Evolutionary conservation across 2,888 invertebrate genomes (phyloP).

Genomic region (Pandemis heparana): DNA sequence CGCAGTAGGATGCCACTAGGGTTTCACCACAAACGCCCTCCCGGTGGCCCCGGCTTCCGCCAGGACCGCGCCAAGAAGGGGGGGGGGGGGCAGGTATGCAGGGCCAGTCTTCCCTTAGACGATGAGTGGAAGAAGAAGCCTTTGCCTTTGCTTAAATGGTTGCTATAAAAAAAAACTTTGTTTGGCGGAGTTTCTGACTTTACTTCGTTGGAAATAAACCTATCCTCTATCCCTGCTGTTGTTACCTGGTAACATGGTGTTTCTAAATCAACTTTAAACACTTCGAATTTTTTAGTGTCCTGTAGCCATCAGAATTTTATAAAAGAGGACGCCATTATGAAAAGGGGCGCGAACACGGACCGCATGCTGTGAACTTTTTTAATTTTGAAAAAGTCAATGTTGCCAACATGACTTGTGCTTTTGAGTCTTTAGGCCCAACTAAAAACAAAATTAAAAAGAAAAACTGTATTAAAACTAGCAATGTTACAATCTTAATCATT

Average conservation of each 20-base stretch:
- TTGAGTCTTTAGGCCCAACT: constrained; percentile 4
- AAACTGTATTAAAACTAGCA: neutral
- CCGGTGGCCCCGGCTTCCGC: too few species aligned
- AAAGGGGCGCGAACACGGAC: constrained; percentile 29
- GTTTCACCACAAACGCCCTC: too few species aligned
- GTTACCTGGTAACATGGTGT: neutral
- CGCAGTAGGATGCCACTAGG: too few species aligned
- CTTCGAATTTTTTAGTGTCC: neutral
- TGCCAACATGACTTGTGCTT: constrained; percentile 23
- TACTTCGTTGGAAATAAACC: too few species aligned
- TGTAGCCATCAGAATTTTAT: neutral
- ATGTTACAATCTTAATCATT: neutral
- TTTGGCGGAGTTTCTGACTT: too few species aligned
- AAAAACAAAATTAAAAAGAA: neutral
- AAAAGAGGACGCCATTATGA: constrained; percentile 7
- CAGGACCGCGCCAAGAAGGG: too few species aligned
- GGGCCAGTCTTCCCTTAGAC: too few species aligned
- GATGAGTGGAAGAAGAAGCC: too few species aligned
- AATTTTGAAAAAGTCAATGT: constrained; percentile 34
- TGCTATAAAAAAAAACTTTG: too few species aligned
- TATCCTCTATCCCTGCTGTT: too few species aligned
- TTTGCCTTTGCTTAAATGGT: too few species aligned
- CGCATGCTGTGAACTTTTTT: constrained; percentile 23
- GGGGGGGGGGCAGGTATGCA: too few species aligned
- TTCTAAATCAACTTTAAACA: neutral